Percentiles rank a stretch among this genome's conserved stretches.
Conservation (phyloP, 2,797 vertebrate genomes). For the Dryobates pubescens region DNA sequence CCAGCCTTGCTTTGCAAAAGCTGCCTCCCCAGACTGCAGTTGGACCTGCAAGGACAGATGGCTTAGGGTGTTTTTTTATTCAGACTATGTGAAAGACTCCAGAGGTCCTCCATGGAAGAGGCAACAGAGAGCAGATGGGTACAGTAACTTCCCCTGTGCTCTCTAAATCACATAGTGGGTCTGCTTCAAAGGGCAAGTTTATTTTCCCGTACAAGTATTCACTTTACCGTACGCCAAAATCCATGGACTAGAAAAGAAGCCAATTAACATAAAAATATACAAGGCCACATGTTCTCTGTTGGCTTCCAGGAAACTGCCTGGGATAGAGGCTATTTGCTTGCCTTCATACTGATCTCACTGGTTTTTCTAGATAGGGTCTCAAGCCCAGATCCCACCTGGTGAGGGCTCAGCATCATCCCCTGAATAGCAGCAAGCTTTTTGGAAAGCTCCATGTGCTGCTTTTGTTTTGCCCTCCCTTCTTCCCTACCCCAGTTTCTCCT, state of each 20-base stretch:
- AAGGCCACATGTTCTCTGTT: neutral
- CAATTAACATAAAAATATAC: neutral
- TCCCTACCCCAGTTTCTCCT: neutral
- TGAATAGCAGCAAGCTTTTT: neutral
- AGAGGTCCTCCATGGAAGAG: neutral
- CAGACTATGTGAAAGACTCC: neutral
- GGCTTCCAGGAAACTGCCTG: neutral
- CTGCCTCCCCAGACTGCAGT: neutral
- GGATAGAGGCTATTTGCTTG: neutral
- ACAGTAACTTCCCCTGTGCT: neutral
- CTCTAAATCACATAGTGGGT: neutral
- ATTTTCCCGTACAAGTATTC: neutral
- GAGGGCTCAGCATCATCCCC: neutral
- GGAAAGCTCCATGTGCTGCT: rapidly evolving
- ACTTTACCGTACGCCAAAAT: neutral
- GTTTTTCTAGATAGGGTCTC: neutral
- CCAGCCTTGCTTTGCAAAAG: neutral
- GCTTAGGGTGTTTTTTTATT: neutral
- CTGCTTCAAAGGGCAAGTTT: neutral
- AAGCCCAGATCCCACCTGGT: neutral
- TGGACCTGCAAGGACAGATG: neutral
- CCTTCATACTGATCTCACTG: neutral
- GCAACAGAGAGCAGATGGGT: neutral
- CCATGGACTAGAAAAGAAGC: neutral
- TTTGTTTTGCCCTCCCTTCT: neutral